Base-by-base conservation (phyloP, 2,797 vertebrate genomes). In the Adrianichthys oophorus region DNA sequence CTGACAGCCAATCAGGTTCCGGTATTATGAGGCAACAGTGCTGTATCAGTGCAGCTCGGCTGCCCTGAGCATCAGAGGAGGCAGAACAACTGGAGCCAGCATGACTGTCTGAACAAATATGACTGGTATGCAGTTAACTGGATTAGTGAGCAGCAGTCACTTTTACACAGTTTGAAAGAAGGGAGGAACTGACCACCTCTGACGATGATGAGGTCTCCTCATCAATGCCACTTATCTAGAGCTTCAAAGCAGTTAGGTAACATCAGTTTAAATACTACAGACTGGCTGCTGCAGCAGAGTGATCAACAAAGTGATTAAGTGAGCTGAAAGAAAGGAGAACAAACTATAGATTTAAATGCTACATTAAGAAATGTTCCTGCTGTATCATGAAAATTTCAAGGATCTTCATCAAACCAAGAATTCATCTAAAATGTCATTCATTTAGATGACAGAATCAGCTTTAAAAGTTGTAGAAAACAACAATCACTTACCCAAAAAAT, bases 401-500 rank as follows among this genome's bases (percentile, higher is more conserved):
- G 8, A 32, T 32, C 8, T 32, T 32, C 29, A 32, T 37, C 10
- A 37, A 37, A 12, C 32, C 32, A 37, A 37, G 8, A 37, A 37
- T 37, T 37, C 3, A 3, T 37, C 32, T 12, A 5, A 29, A 29
- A 29, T 29, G 26, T 29, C 26, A 26, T 6, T 29, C 26, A 29
- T 29, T 29, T 37, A 37, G 8, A 37, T 37, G 12, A 37, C 32
- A 12, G 10, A 37, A 37, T 37, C 12, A 37, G 2, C 10, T 12
- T 13, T 12, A 12, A 37, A 12, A 37, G 10, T 13, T 37, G 32
- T 12, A 37, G 44, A 12, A 13, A 45, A 16, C 5, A 18, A 5
- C 5, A 1, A 4, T 15, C 5, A 48, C 64, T 0, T 91, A 98
- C 97, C 96, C 92, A 91, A 92, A 15, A 93, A n/a, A 19, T 98